phyloP scores from a whole-genome alignment of 2,113 vertebrate genomes.

The Chloropsis cyanopogon region DNA sequence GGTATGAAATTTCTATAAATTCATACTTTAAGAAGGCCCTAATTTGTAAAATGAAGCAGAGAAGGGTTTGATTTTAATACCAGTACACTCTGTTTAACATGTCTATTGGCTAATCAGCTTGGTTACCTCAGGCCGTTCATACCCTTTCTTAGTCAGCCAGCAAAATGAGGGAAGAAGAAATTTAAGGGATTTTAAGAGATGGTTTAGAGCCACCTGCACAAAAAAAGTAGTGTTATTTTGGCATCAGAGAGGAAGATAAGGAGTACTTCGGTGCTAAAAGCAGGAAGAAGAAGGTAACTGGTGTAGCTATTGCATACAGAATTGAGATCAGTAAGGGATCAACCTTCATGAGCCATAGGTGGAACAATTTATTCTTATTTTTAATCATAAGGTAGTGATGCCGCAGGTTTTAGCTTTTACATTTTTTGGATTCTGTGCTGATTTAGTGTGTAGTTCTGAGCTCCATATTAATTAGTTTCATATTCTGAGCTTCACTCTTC shows the following conservation, averaged over 20 bases:
- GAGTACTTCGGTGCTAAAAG: neutral
- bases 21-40: neutral
- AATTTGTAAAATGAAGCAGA: neutral
- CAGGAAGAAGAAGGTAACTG: neutral
- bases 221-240: neutral
- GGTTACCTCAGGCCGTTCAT: neutral
- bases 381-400: neutral
- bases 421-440: too few species aligned
- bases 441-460: too few species aligned
- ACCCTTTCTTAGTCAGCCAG: neutral
- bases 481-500: too few species aligned
- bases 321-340: neutral
- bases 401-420: too few species aligned
- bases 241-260: neutral
- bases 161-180: neutral
- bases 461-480: too few species aligned
- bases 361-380: neutral
- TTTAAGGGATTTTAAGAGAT: neutral
- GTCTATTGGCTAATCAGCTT: neutral
- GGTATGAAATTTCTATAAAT: neutral
- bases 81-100: neutral
- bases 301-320: rapidly evolving
- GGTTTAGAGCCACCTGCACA: neutral
- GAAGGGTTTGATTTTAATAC: neutral
- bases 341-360: neutral